A percentile compares a stretch with the other conserved stretches of the same genome.
Conservation (phyloP, 2,888 invertebrate species). For the Chrysopilus asiliformis region DNA sequence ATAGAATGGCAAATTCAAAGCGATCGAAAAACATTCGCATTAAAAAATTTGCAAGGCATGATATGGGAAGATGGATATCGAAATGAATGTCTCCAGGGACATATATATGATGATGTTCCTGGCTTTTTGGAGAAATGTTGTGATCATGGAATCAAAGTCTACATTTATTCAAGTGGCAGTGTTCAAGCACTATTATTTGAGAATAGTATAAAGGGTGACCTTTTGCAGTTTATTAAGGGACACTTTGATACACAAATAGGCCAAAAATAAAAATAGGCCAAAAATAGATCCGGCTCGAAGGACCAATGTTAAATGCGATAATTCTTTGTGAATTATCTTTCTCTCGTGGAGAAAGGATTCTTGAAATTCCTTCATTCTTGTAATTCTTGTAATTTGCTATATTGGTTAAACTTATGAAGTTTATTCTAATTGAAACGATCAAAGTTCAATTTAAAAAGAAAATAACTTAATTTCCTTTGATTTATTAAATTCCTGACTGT, state of each 20-base stretch:
- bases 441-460: too few relatives aligned
- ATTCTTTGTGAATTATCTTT: too few relatives aligned
- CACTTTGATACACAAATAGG: conserved; percentile 84
- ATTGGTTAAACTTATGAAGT: too few relatives aligned
- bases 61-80: conserved; percentile 80
- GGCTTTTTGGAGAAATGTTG: conserved; percentile 60
- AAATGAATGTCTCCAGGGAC: conserved; percentile 63
- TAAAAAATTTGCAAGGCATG: conserved; percentile 83
- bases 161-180: conserved; percentile 86
- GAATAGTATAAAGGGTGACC: conserved; percentile 61
- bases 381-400: too few relatives aligned
- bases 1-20: conserved; percentile 49
- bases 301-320: too few relatives aligned
- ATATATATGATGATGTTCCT: conserved; percentile 78
- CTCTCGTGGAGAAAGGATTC: too few relatives aligned
- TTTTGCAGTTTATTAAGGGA: conserved; percentile 55
- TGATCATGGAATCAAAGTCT: conserved; percentile 52
- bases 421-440: too few relatives aligned
- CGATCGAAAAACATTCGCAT: conserved; percentile 62
- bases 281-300: too few relatives aligned
- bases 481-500: too few relatives aligned
- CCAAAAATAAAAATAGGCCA: conserved; percentile 58
- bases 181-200: conserved; percentile 73
- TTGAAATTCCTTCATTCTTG: too few relatives aligned
- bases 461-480: too few relatives aligned